These are phyloP conservation scores for Euplexia lucipara DNA, from an alignment of 2,888 invertebrate genomes.

Conservation along the genomic window DNA sequence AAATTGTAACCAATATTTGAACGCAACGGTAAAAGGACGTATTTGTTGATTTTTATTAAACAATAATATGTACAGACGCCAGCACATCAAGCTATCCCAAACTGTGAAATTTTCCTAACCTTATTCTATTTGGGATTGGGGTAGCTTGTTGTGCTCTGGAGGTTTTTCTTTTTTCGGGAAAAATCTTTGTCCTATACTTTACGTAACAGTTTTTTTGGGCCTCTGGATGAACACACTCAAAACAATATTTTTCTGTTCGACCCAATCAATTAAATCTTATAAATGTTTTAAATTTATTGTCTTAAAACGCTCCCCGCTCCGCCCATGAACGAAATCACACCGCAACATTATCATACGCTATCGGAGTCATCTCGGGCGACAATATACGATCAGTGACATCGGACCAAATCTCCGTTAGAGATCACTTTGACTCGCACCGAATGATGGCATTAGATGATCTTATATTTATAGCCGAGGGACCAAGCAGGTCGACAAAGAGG, in stretches of 20 bases:
- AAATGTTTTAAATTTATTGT: background rate
- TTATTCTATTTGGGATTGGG: too few species aligned
- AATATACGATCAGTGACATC: slow-evolving; percentile 89
- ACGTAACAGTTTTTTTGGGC: too few species aligned
- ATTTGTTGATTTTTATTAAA: too few species aligned
- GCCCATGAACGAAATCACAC: slow-evolving; percentile 56
- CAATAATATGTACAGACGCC: too few species aligned
- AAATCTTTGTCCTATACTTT: too few species aligned
- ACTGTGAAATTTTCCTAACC: too few species aligned
- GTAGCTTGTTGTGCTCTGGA: too few species aligned
- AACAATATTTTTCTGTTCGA: background rate
- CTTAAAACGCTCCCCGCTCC: slow-evolving; percentile 64
- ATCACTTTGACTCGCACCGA: slow-evolving; percentile 86
- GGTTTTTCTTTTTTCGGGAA: too few species aligned
- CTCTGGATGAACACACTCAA: too few species aligned
- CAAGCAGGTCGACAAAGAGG: slow-evolving; percentile 52
- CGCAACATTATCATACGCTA: slow-evolving; percentile 79
- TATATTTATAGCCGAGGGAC: slow-evolving; percentile 71
- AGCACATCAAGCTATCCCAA: too few species aligned
- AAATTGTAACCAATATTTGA: too few species aligned
- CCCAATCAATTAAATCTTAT: background rate
- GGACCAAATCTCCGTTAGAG: slow-evolving; percentile 80
- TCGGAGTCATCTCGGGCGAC: slow-evolving; percentile 88
- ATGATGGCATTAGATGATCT: slow-evolving; percentile 78
- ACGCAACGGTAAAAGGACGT: too few species aligned